These are phyloP conservation scores for Aurelia aurita DNA, from an alignment of 30 jellyfish, hydroid and myxozoan species.

Conservation along the genomic window DNA sequence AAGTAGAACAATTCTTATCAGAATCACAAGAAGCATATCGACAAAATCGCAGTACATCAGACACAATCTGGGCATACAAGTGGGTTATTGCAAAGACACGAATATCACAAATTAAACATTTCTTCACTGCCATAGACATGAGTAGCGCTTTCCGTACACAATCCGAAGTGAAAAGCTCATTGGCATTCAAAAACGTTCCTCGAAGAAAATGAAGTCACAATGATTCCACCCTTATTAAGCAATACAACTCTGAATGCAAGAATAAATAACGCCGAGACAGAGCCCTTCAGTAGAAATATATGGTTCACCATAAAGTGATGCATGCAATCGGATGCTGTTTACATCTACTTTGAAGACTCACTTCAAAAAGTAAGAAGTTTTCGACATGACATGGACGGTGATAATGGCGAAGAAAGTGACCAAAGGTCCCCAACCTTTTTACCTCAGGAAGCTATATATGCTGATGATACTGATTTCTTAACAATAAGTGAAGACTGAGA, in stretches of 20 bases:
- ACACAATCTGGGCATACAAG: conserved; percentile 5
- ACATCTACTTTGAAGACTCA: conserved; percentile 17
- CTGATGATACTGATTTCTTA: conserved; percentile 42
- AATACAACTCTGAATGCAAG: conserved; percentile 40
- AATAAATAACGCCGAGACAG: conserved; percentile 45
- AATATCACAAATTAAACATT: conserved; percentile 22
- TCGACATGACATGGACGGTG: conserved; percentile 4
- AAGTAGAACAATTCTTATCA: conserved; percentile 3
- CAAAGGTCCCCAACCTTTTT: background rate
- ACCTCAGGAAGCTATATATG: conserved; percentile 32
- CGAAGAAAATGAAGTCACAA: conserved; percentile 54
- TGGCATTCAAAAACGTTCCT: conserved; percentile 36
- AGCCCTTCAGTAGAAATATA: conserved; percentile 40
- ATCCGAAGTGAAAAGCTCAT: conserved; percentile 56
- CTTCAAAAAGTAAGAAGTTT: conserved; percentile 14
- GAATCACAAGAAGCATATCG: conserved; percentile 16
- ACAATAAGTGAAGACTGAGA: conserved; percentile 18
- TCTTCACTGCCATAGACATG: conserved; percentile 63
- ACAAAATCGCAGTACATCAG: conserved; percentile 1
- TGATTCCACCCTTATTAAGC: conserved; percentile 35
- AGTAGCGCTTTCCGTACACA: conserved; percentile 13
- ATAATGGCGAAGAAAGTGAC: conserved; percentile 3
- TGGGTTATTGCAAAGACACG: conserved; percentile 7
- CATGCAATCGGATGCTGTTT: conserved; percentile 20
- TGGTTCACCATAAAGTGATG: conserved; percentile 65